These are phyloP conservation scores for Pteropus rufus DNA, from an alignment of 2,797 vertebrate genomes.

Conservation along the genomic window DNA sequence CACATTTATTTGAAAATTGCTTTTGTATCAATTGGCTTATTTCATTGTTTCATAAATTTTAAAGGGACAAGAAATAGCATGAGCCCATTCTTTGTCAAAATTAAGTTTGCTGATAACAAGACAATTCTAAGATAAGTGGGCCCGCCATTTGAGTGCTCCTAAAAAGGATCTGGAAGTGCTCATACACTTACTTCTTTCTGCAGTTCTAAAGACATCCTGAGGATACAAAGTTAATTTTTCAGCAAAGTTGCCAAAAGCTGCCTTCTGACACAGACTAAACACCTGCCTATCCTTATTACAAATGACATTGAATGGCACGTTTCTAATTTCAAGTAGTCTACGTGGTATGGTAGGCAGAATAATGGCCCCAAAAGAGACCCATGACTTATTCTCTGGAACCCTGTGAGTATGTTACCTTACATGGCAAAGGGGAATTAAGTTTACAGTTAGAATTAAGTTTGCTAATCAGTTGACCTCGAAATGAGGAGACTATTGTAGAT, in stretches of 20 bases:
- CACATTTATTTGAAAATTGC: neutral
- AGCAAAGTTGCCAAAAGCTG: neutral
- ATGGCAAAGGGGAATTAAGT: neutral
- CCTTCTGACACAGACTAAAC: neutral
- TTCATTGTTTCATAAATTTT: neutral
- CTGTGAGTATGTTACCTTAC: neutral
- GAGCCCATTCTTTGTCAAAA: neutral
- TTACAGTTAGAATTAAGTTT: neutral
- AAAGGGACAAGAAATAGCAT: neutral
- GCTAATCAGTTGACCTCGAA: neutral
- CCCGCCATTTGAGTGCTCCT: neutral
- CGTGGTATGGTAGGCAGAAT: neutral
- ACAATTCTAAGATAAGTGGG: neutral
- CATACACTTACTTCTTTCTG: neutral
- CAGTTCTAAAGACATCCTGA: neutral
- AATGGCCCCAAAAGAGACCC: neutral
- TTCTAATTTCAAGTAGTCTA: neutral
- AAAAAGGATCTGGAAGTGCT: neutral
- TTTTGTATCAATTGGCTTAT: neutral
- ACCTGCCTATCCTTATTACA: neutral
- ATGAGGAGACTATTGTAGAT: neutral
- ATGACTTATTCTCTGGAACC: neutral
- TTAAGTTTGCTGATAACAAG: neutral
- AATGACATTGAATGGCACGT: neutral
- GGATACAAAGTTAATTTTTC: neutral